Conservation (phyloP, 2,888 invertebrate species). For the Bellardia bayeri region DNA sequence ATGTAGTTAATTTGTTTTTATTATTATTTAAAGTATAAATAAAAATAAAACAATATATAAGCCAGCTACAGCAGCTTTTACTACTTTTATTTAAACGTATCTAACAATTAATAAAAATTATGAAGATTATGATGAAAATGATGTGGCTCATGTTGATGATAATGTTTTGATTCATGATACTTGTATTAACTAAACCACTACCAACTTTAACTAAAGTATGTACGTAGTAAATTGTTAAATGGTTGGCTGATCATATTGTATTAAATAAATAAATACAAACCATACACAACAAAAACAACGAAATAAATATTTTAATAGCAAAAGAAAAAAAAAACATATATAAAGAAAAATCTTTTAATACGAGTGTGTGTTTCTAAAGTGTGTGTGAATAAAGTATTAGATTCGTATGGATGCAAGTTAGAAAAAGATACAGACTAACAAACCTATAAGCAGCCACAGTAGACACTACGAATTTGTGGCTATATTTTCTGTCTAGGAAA, state of each 20-base stretch:
- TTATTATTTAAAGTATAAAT: neutral
- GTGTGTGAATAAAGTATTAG: constrained; percentile 38
- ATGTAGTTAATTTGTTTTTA: neutral
- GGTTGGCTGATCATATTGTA: constrained; percentile 67
- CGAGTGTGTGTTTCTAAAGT: constrained; percentile 16
- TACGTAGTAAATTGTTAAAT: constrained; percentile 63
- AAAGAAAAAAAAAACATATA: too few species aligned
- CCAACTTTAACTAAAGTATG: constrained; percentile 34
- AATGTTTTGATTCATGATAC: constrained; percentile 53
- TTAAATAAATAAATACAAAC: constrained; percentile 19
- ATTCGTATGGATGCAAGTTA: constrained; percentile 34
- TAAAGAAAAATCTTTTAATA: constrained; percentile 21
- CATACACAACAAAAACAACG: constrained; percentile 2
- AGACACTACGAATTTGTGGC: neutral
- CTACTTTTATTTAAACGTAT: constrained; percentile 41
- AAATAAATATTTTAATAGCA: neutral
- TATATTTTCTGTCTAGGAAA: too few species aligned
- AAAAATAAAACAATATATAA: too few species aligned
- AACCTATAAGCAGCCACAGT: constrained; percentile 18
- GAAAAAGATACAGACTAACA: constrained; percentile 29
- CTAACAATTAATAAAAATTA: constrained; percentile 17
- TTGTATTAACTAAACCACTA: constrained; percentile 2
- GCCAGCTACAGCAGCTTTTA: constrained; percentile 40
- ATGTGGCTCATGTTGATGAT: constrained; percentile 3
- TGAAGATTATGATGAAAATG: constrained; percentile 56